Evolutionary conservation across 1,140 invertebrate species (phyloP).

Genomic region (Penaeus chinensis): DNA sequence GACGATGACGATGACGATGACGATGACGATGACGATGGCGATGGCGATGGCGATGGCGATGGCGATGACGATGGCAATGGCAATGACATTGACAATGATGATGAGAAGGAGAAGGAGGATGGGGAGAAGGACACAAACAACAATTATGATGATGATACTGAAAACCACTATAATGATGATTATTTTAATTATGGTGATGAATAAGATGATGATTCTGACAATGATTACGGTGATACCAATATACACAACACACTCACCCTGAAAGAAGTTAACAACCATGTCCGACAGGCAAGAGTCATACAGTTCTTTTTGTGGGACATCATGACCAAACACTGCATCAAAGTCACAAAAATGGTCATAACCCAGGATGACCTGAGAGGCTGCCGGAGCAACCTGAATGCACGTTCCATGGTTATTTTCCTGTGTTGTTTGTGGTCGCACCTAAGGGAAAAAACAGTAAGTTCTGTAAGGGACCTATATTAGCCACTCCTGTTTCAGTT

Average conservation of each 20-base stretch:
- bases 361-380: slow-evolving; percentile 61
- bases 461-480: too few relatives aligned
- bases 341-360: slow-evolving; percentile 63
- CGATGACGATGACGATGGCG: background rate
- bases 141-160: background rate
- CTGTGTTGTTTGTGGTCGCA: slow-evolving; percentile 29
- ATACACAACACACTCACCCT: slow-evolving; percentile 36
- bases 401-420: slow-evolving; percentile 33
- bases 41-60: too few relatives aligned
- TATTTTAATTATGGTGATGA: too few relatives aligned
- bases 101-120: background rate
- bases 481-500: background rate
- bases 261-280: slow-evolving; percentile 58
- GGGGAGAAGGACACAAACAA: background rate
- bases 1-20: too few relatives aligned
- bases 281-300: slow-evolving; percentile 55
- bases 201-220: too few relatives aligned
- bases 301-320: slow-evolving; percentile 59
- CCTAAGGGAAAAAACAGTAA: slow-evolving; percentile 10
- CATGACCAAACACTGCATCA: slow-evolving; percentile 62
- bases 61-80: too few relatives aligned
- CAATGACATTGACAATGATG: background rate
- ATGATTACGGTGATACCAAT: background rate
- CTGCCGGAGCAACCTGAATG: slow-evolving; percentile 57
- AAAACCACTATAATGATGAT: background rate